Evolutionary conservation across 2,888 invertebrate genomes (phyloP).

Genomic region (Idaea straminata): DNA sequence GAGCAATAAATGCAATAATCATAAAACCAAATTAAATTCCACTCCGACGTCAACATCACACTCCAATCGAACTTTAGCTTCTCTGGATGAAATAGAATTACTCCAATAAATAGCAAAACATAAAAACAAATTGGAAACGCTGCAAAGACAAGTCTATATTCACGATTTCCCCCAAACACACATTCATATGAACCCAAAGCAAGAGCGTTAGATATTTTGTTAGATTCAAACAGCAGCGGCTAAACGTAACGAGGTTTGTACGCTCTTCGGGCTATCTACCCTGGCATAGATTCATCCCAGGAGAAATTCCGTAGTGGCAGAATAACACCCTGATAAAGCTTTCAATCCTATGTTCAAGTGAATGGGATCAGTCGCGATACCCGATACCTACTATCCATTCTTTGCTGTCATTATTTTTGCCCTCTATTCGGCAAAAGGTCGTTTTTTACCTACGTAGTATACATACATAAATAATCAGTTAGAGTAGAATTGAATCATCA

Average conservation of each 20-base stretch:
- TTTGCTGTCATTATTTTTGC: background rate
- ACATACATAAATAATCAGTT: no score
- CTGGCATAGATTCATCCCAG: conserved; percentile 46
- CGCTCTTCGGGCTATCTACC: conserved; percentile 45
- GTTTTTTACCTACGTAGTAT: no score
- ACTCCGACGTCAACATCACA: background rate
- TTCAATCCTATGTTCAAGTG: conserved; percentile 42
- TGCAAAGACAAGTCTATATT: conserved; percentile 25
- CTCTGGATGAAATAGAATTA: conserved; percentile 8
- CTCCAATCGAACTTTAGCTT: conserved; percentile 8
- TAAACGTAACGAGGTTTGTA: conserved; percentile 48
- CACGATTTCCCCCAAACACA: conserved; percentile 23
- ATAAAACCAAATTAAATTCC: background rate
- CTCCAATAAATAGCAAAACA: conserved; percentile 19
- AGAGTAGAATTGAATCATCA: no score
- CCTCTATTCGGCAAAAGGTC: background rate
- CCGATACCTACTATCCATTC: conserved; percentile 2
- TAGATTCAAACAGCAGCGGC: conserved; percentile 34
- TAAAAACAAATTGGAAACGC: conserved; percentile 22
- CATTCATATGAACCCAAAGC: conserved; percentile 28
- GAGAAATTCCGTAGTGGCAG: conserved; percentile 47
- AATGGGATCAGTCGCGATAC: conserved; percentile 32
- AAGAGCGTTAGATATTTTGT: conserved; percentile 40
- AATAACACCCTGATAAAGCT: conserved; percentile 42
- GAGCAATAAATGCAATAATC: background rate